Base-by-base conservation (phyloP, 1,140 invertebrate species). In the Plectrocnemia conspersa region DNA sequence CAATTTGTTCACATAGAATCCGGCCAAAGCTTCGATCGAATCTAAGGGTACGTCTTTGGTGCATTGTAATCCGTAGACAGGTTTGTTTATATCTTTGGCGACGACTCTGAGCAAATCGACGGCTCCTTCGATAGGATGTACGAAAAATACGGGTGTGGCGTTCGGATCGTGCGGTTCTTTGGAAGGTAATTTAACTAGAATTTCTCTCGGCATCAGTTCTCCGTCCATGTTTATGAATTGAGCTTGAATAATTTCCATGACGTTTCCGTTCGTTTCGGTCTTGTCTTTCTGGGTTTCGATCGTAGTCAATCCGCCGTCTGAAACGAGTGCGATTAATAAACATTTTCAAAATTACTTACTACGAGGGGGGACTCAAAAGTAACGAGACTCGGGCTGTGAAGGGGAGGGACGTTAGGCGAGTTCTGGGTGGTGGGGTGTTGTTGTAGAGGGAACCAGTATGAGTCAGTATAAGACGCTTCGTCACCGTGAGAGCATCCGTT, bases 121-220 rank as follows among this genome's bases (percentile, higher is more conserved):
- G 52, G 85, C 81, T 58, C 96, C 96, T 78, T 98, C 95, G 59
- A 98, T 93, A 0, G 94, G 90, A 72, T 95, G 91, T 49, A 78
- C 66, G 63, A 79, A 71, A 62, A 80, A 80, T 36, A 79, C 70
- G 5, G 75, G 75, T 23, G 54, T 61, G 66, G 69, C 63, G 60
- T 73, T 65, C 63, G 63, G 55, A 18, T 65, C 67, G 2, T 65
- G 70, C 27, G 64, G 58, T 1, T 62, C 65, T 53, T 82, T 82
- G 9, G 77, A 78, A 21, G 78, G 68, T 60, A 89, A 64, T 54
- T 78, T 72, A 1, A 89, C 68, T 4, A 89, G 62, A 2, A 77
- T 68, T 64, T 86, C 74, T 56, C 72, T 77, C 9, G 87, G 88
- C 66, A 89, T 79, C 1, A 89, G 66, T 50, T 77, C 74, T 2